These are phyloP conservation scores for Lasioglossum albipes DNA, from an alignment of 1,140 invertebrate species.

Conservation along the genomic window DNA sequence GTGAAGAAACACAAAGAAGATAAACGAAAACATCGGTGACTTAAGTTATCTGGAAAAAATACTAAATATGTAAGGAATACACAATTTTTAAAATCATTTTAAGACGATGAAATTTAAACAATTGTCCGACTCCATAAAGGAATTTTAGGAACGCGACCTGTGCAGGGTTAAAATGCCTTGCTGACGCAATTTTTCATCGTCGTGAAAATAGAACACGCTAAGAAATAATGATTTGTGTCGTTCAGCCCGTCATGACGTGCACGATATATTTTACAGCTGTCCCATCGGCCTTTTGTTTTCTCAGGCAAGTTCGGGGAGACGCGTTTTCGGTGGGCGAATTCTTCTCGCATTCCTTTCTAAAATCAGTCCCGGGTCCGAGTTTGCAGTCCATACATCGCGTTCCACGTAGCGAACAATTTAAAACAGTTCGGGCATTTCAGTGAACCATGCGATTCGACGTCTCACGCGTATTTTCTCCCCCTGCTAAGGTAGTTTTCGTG, in stretches of 20 bases:
- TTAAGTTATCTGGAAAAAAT: too few species aligned
- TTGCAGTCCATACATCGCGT: neutral
- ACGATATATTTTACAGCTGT: slow-evolving; percentile 37
- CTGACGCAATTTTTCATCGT: slow-evolving; percentile 31
- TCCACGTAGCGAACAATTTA: slow-evolving; percentile 4
- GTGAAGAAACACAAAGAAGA: too few species aligned
- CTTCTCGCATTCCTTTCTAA: slow-evolving; percentile 29
- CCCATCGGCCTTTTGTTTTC: neutral
- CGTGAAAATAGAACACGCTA: slow-evolving; percentile 13
- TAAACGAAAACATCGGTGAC: too few species aligned
- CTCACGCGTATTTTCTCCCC: slow-evolving; percentile 24
- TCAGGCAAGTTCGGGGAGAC: too few species aligned
- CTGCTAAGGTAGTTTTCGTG: slow-evolving; percentile 42
- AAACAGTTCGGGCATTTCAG: neutral
- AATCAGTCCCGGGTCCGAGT: neutral
- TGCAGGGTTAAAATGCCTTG: neutral
- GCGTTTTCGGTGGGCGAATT: too few species aligned
- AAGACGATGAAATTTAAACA: too few species aligned
- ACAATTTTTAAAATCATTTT: too few species aligned
- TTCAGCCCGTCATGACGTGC: neutral
- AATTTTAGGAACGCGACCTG: too few species aligned
- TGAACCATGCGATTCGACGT: neutral
- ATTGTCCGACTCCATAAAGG: too few species aligned
- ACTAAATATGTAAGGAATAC: too few species aligned
- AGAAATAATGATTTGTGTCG: slow-evolving; percentile 13